Percentiles rank a stretch among this genome's conserved stretches.
Evolutionary conservation across 2,797 vertebrate genomes (phyloP).

Genomic region (Hydrocynus forskahlii): DNA sequence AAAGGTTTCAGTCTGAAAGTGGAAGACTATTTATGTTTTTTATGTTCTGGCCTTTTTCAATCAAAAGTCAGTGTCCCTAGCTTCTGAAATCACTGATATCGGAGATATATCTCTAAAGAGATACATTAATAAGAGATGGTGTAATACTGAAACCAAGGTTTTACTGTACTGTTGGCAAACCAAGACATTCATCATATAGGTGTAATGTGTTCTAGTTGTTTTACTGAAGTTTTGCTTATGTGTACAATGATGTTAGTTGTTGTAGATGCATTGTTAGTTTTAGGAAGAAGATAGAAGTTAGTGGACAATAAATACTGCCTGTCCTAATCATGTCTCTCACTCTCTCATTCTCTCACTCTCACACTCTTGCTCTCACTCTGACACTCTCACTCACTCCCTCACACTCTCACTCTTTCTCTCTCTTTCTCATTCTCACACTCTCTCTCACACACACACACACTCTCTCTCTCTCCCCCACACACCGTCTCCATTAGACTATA

Average conservation of each 20-base stretch:
- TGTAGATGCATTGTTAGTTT: background rate
- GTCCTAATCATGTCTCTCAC: too few species aligned
- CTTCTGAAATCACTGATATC: background rate
- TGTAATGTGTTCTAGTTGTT: too few species aligned
- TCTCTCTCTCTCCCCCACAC: background rate
- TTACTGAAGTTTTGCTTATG: too few species aligned
- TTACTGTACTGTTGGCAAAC: background rate
- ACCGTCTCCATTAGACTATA: conserved; percentile 48
- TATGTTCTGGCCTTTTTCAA: background rate
- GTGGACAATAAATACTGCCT: too few species aligned
- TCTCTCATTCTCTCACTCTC: background rate
- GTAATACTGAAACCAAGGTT: background rate
- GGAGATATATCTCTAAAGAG: too few species aligned
- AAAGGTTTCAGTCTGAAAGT: background rate
- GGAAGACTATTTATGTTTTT: background rate
- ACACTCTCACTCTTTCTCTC: background rate
- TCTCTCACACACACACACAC: background rate
- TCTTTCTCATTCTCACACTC: background rate
- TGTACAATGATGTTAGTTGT: background rate
- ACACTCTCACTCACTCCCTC: background rate
- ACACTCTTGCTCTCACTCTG: too few species aligned
- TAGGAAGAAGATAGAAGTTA: background rate
- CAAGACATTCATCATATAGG: background rate
- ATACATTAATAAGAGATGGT: background rate
- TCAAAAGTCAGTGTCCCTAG: background rate